Evolutionary conservation across 1,140 invertebrate genomes (phyloP).

Genomic region (Octopus sinensis): DNA sequence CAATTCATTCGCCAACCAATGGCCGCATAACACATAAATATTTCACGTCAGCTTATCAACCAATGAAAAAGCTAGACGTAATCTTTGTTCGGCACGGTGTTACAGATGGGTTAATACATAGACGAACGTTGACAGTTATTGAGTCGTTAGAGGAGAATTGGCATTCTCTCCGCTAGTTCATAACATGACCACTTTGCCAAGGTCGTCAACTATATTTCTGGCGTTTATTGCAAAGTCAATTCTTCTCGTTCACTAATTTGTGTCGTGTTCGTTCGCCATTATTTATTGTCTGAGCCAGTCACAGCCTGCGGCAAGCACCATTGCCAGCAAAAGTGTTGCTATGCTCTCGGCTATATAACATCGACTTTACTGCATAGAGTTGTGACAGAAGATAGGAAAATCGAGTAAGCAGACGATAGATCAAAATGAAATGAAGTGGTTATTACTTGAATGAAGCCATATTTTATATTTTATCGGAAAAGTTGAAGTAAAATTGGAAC

Average conservation of each 20-base stretch:
- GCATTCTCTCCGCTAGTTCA: neutral
- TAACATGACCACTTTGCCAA: conserved; percentile 2
- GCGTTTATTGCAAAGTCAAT: conserved; percentile 12
- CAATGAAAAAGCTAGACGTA: conserved; percentile 1
- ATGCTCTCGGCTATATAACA: neutral
- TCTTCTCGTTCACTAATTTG: neutral
- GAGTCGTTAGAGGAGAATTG: conserved; percentile 3
- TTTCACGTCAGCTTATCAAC: neutral
- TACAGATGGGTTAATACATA: conserved; percentile 11
- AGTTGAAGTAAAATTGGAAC: too few species aligned
- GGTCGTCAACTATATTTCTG: conserved; percentile 10
- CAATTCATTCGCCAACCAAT: conserved; percentile 4
- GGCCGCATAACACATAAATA: conserved; percentile 1
- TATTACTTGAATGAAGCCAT: neutral
- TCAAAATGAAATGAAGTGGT: neutral
- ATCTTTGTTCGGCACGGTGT: conserved; percentile 8
- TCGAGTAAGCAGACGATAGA: neutral
- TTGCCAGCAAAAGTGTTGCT: too few species aligned
- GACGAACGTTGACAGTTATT: conserved; percentile 12
- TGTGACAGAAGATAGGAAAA: neutral
- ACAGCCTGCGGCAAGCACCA: neutral
- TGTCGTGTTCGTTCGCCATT: neutral
- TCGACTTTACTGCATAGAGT: neutral
- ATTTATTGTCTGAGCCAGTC: neutral
- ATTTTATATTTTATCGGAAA: too few species aligned